These are phyloP conservation scores for Tylochromis polylepis DNA, from an alignment of 2,113 vertebrate species.

Conservation along the genomic window DNA sequence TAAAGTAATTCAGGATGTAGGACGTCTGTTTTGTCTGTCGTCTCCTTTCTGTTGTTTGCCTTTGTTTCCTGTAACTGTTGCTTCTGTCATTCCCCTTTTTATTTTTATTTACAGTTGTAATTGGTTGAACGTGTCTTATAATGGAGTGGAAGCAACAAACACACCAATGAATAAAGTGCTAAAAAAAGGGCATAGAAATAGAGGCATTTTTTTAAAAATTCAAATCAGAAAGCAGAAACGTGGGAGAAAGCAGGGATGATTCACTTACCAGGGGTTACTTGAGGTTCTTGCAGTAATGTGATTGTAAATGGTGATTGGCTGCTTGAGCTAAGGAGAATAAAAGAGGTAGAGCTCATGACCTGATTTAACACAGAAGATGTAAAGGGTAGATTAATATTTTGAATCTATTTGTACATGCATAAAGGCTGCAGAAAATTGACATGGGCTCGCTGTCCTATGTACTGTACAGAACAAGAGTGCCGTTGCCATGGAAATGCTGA, in stretches of 20 bases:
- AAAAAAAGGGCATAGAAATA: background rate
- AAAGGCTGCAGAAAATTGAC: slow-evolving; percentile 8
- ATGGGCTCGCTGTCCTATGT: slow-evolving; percentile 15
- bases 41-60: background rate
- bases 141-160: background rate
- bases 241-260: background rate
- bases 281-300: background rate
- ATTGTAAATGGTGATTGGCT: background rate
- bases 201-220: background rate
- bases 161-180: background rate
- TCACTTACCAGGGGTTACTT: slow-evolving; percentile 1
- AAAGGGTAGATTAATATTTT: background rate
- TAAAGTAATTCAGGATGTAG: background rate
- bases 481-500: slow-evolving; percentile 60
- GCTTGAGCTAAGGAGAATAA: background rate
- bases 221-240: background rate
- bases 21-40: background rate
- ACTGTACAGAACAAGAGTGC: slow-evolving; percentile 31
- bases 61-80: background rate
- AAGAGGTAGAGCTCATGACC: background rate
- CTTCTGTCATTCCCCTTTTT: background rate
- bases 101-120: background rate
- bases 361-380: background rate
- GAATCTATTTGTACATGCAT: background rate
- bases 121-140: background rate